Conservation (phyloP, 2,888 invertebrate genomes). For the Cantharis rustica region DNA sequence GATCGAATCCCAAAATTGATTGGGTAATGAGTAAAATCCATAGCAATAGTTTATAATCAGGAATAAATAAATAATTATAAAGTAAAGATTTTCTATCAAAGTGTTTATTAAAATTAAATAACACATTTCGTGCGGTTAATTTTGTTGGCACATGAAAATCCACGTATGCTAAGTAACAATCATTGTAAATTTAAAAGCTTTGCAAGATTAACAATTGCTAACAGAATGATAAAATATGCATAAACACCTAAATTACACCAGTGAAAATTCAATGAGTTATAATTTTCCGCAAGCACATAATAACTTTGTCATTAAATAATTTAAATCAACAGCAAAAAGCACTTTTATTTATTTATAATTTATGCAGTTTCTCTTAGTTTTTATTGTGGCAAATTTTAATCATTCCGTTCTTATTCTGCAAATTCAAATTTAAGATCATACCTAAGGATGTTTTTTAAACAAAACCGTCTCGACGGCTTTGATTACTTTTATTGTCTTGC, state of each 20-base stretch:
- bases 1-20: no score
- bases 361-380: background rate
- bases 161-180: background rate
- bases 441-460: background rate
- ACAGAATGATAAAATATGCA: background rate
- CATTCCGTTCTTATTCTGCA: background rate
- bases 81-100: background rate
- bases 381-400: background rate
- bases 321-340: background rate
- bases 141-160: background rate
- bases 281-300: background rate
- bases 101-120: background rate
- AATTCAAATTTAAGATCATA: background rate
- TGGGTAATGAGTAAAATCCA: no score
- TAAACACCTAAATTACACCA: background rate
- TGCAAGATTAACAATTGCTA: background rate
- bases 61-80: no score
- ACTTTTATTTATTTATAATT: background rate
- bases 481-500: background rate
- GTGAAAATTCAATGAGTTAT: background rate
- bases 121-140: background rate
- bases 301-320: background rate
- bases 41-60: no score
- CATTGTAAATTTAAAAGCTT: background rate
- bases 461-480: background rate